A percentile compares a stretch with the other conserved stretches of the same genome.
These are phyloP conservation scores for Arbacia lixula DNA, from an alignment of 53 echinoderm and acorn worm genomes.

Conservation along the genomic window DNA sequence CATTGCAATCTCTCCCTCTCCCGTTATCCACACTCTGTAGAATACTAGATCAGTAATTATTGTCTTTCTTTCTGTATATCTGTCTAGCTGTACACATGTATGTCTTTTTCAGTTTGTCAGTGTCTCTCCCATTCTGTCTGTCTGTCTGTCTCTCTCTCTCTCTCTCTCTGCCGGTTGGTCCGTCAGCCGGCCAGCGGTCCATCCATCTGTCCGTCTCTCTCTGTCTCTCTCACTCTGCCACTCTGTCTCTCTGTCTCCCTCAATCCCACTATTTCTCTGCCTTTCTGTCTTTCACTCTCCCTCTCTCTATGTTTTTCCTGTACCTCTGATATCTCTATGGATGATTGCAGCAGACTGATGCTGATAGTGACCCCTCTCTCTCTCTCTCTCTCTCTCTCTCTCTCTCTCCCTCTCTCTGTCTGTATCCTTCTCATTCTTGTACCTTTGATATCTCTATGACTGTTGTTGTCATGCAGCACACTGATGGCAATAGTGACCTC, in stretches of 20 bases:
- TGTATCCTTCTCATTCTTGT: neutral
- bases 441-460: neutral
- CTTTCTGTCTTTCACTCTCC: neutral
- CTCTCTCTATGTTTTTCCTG: neutral
- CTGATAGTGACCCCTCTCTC: neutral
- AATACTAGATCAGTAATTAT: too few relatives aligned
- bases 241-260: neutral
- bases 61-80: too few relatives aligned
- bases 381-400: neutral
- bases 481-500: too few relatives aligned
- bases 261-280: too few relatives aligned
- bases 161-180: neutral
- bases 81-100: too few relatives aligned
- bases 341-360: neutral
- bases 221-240: neutral
- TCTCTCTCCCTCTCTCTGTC: neutral
- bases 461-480: neutral
- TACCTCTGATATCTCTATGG: neutral
- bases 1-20: too few relatives aligned
- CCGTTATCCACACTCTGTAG: too few relatives aligned
- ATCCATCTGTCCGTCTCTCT: neutral
- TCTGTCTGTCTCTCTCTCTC: too few relatives aligned
- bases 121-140: too few relatives aligned
- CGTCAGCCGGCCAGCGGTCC: neutral
- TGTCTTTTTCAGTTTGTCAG: too few relatives aligned